Percentiles rank a stretch among this genome's conserved stretches.
Evolutionary conservation across 2,113 vertebrate species (phyloP).

Genomic region (Cyprinodon brontotheroides): DNA sequence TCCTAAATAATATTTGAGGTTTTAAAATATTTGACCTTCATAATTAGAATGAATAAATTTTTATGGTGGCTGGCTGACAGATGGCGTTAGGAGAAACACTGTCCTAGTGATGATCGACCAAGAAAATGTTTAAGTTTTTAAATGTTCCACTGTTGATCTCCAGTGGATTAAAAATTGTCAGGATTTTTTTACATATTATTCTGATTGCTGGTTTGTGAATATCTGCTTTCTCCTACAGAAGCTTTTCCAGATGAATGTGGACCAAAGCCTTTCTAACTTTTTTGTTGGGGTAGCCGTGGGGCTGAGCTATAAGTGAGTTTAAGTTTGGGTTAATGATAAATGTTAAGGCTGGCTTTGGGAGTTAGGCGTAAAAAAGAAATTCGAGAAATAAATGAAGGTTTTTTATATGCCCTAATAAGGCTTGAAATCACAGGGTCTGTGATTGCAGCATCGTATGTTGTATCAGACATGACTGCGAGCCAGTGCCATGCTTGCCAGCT

Average conservation of each 20-base stretch:
- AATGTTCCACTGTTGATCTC: background rate
- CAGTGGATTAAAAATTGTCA: background rate
- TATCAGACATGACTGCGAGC: conserved; percentile 37
- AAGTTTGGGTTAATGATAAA: background rate
- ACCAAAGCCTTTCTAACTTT: background rate
- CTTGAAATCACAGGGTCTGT: conserved; percentile 3
- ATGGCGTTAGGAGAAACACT: background rate
- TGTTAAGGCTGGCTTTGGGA: background rate
- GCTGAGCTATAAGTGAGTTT: background rate
- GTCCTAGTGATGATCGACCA: background rate
- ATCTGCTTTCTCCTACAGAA: too few relatives aligned
- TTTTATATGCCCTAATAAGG: background rate
- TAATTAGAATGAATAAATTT: too few relatives aligned
- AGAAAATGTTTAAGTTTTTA: background rate
- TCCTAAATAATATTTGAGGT: too few relatives aligned
- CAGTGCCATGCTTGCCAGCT: conserved; percentile 16
- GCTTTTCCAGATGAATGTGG: background rate
- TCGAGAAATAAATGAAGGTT: background rate
- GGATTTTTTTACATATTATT: background rate
- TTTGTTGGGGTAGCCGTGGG: background rate
- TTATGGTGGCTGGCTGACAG: too few relatives aligned
- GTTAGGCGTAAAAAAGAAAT: background rate
- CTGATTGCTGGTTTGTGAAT: too few relatives aligned
- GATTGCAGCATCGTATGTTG: conserved; percentile 42
- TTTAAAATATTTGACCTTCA: too few relatives aligned